Percentiles rank a stretch among this genome's conserved stretches.
Evolutionary conservation across 1,140 invertebrate genomes (phyloP).

Genomic region (Carposina sasakii): DNA sequence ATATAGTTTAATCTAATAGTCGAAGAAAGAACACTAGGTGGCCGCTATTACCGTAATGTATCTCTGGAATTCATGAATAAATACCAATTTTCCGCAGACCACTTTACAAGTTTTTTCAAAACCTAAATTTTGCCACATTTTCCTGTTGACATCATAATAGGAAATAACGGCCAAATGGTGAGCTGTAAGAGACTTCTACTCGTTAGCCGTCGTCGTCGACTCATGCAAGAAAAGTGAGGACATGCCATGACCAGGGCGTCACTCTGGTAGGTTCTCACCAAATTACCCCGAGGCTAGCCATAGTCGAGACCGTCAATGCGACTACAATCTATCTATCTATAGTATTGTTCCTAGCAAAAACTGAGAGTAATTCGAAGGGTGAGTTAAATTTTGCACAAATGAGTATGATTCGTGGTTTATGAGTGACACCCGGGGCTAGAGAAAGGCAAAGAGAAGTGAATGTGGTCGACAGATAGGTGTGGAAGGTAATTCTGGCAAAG

Average conservation of each 20-base stretch:
- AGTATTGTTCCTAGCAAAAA: too few relatives aligned
- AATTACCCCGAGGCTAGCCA: too few relatives aligned
- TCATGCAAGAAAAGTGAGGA: constrained; percentile 55
- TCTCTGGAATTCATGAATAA: constrained; percentile 10
- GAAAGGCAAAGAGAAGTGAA: constrained; percentile 51
- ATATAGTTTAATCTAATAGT: constrained; percentile 31
- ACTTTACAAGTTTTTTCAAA: constrained; percentile 31
- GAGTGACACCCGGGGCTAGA: constrained; percentile 58
- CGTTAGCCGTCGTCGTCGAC: constrained; percentile 54
- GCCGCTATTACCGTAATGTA: constrained; percentile 59
- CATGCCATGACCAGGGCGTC: constrained; percentile 52
- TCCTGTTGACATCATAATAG: constrained; percentile 44
- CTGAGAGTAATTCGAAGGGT: too few relatives aligned
- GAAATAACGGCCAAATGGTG: constrained; percentile 66
- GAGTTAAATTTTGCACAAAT: constrained; percentile 5
- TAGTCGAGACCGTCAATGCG: too few relatives aligned
- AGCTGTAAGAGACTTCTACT: constrained; percentile 42
- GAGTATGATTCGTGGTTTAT: constrained; percentile 17
- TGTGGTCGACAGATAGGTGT: constrained; percentile 38
- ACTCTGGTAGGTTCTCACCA: constrained; percentile 33
- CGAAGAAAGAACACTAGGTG: constrained; percentile 33
- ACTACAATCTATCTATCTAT: too few relatives aligned
- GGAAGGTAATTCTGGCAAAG: constrained; percentile 69
- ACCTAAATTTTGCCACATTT: constrained; percentile 67
- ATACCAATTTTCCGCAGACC: constrained; percentile 37